These are phyloP conservation scores for Miniopterus natalensis DNA, from an alignment of 2,113 vertebrate species.

Conservation along the genomic window DNA sequence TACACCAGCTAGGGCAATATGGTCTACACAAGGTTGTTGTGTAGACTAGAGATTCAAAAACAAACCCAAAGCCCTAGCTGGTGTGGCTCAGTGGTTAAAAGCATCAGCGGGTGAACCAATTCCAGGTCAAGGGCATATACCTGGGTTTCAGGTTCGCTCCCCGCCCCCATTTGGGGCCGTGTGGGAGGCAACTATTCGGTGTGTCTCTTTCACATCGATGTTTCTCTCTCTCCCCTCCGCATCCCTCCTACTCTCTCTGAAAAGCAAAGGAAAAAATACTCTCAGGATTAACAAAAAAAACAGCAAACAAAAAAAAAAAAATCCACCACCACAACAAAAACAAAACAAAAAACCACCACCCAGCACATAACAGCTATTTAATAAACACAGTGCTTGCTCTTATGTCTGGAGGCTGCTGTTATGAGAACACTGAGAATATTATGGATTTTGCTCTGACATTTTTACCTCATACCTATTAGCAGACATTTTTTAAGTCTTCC, in stretches of 20 bases:
- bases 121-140: too few species aligned
- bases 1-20: too few species aligned
- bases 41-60: background rate
- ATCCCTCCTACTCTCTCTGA: too few species aligned
- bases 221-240: too few species aligned
- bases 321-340: background rate
- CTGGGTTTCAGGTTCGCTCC: too few species aligned
- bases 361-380: background rate
- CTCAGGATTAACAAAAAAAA: background rate
- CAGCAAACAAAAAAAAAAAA: background rate
- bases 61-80: too few species aligned
- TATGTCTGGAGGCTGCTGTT: background rate
- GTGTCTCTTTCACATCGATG: too few species aligned
- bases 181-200: too few species aligned
- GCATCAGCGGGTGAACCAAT: too few species aligned
- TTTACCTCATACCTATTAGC: background rate
- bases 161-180: too few species aligned
- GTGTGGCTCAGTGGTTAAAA: too few species aligned
- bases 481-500: background rate
- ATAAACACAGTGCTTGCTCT: background rate
- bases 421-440: background rate
- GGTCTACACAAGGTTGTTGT: background rate
- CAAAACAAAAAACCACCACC: background rate
- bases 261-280: too few species aligned
- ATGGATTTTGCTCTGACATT: background rate